These are phyloP conservation scores for Schmidtea mediterranea DNA, from an alignment of 1,140 invertebrate genomes.

Conservation along the genomic window DNA sequence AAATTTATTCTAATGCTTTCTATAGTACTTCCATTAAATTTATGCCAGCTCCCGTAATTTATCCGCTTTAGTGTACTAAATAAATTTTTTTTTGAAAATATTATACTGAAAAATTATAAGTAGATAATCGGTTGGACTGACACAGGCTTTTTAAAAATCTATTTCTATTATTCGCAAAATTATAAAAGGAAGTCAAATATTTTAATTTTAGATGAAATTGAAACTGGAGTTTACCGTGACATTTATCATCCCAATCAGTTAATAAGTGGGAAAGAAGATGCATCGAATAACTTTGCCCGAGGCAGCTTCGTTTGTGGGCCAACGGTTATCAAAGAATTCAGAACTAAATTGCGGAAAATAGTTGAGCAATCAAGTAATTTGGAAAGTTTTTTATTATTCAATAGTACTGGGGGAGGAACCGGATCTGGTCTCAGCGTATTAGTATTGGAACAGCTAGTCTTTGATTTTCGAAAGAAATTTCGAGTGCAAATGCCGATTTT, in stretches of 20 bases:
- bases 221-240: slow-evolving; percentile 14
- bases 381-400: slow-evolving; percentile 13
- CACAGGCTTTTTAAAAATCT: no score
- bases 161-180: no score
- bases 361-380: slow-evolving; percentile 13
- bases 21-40: no score
- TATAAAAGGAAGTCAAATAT: no score
- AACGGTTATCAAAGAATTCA: slow-evolving; percentile 23
- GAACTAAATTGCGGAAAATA: slow-evolving; percentile 14
- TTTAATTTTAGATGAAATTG: slow-evolving; percentile 18
- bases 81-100: no score
- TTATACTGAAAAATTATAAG: no score
- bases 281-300: slow-evolving; percentile 33
- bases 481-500: slow-evolving; percentile 13
- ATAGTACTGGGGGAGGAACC: slow-evolving; percentile 7
- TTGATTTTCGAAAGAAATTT: slow-evolving; percentile 41
- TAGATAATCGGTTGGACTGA: no score
- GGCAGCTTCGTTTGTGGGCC: slow-evolving; percentile 36
- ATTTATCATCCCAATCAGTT: slow-evolving; percentile 20
- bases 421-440: slow-evolving; percentile 12
- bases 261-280: slow-evolving; percentile 41
- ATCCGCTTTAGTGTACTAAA: no score
- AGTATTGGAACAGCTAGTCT: slow-evolving; percentile 18
- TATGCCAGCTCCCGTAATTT: no score
- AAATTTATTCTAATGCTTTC: no score